Evolutionary conservation across 1,140 invertebrate species (phyloP), one percentile per base, ranked within the genome.

Genomic region (Sinonovacula constricta): DNA sequence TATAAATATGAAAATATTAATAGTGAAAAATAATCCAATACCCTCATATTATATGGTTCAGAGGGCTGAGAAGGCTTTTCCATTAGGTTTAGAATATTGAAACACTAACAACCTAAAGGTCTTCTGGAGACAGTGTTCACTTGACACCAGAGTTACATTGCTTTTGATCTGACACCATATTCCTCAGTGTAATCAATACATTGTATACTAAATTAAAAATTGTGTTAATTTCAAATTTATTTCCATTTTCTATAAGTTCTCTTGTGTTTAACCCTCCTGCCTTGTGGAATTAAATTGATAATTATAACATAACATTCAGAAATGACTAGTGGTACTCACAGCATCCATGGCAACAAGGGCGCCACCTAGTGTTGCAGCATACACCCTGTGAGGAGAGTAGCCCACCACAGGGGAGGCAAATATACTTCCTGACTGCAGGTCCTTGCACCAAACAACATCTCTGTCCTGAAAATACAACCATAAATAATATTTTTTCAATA

Each of bases 391-490:
- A 18, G 91, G 83, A 36, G 88, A 81, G 31, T 87, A 83, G 63
- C 91, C 90, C n/a, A 93, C 80, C n/a, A 91, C 88, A 28, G 94
- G 92, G 75, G 93, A 93, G 7, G 94, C 93, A 72, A 93, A 93
- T 80, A 95, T 92, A 70, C 93, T 93, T 79, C 93, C 92, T 14
- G 91, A 84, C 1, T 91, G 87, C 5, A 91, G 63, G 72, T 90
- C 79, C 18, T 77, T 85, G 86, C 89, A 92, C 93, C 93, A 93
- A 2, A 91, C 56, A 82, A 90, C 74, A 5, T 69, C 24, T 57
- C 91, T 91, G 74, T 84, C 78, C 91, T 93, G 69, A 60, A 87
- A 45, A 34, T 1, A 34, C 4, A 5, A 15, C 15, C 12, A 36
- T 31, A 3, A 12, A 2, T 54, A n/a, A 74, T 7, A 62, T n/a